Conservation (phyloP, 2,888 invertebrate species). For the Seladonia tumulorum region DNA sequence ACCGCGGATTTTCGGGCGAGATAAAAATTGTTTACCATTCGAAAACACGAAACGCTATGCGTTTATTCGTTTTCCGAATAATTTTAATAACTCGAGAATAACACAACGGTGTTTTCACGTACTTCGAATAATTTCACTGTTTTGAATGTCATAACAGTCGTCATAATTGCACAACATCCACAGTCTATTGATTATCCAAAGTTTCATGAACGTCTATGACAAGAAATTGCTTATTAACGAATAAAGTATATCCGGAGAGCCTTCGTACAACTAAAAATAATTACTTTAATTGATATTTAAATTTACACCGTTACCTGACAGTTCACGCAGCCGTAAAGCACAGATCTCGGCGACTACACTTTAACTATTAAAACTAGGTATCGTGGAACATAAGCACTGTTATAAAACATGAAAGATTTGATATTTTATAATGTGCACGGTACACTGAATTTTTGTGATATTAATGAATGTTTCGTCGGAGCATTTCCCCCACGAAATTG, state of each 20-base stretch:
- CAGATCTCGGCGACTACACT: slow-evolving; percentile 7
- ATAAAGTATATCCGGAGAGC: background rate
- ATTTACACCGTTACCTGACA: slow-evolving; percentile 40
- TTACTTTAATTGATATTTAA: background rate
- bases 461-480: background rate
- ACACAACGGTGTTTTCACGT: background rate
- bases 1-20: background rate
- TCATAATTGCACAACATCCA: background rate
- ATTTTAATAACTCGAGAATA: background rate
- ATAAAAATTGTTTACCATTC: background rate
- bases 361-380: background rate
- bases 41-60: background rate
- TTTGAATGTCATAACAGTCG: no score
- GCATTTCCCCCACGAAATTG: background rate
- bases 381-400: background rate
- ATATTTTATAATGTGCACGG: background rate
- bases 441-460: background rate
- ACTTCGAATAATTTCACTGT: no score
- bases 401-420: background rate
- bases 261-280: background rate
- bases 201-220: background rate
- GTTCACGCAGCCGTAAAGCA: background rate
- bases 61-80: no score
- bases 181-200: background rate
- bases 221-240: background rate